These are phyloP conservation scores for Pseudobourletiella spinata DNA, from an alignment of 1,140 invertebrate species.

Conservation along the genomic window DNA sequence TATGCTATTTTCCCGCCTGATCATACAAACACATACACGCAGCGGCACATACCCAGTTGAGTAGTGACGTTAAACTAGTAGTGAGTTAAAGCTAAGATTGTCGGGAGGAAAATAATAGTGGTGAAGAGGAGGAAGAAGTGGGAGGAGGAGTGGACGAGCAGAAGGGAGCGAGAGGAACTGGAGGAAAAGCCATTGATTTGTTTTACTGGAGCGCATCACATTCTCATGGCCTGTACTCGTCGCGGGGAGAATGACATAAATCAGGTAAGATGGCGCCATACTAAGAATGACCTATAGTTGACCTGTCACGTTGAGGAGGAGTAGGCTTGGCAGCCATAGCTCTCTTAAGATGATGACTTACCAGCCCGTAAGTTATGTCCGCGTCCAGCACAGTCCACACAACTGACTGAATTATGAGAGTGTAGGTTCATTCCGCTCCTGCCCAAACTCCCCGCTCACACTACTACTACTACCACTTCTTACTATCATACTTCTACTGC, in stretches of 20 bases:
- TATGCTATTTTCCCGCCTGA: too few species aligned
- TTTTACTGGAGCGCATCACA: conserved; percentile 21
- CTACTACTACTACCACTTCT: too few species aligned
- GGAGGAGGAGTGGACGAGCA: background rate
- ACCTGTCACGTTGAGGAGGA: conserved; percentile 33
- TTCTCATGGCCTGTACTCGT: background rate
- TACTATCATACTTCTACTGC: too few species aligned
- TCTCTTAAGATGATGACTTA: conserved; percentile 11
- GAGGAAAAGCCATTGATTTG: conserved; percentile 20
- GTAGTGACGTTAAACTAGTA: too few species aligned
- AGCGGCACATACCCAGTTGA: too few species aligned
- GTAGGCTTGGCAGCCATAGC: conserved; percentile 22
- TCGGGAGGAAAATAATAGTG: too few species aligned
- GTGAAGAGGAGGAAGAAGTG: background rate
- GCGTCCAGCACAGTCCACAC: background rate
- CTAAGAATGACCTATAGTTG: conserved; percentile 26
- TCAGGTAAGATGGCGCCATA: conserved; percentile 21
- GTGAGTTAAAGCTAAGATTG: too few species aligned
- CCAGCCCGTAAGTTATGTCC: conserved; percentile 2
- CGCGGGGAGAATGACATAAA: conserved; percentile 21
- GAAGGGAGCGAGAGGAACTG: background rate
- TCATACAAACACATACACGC: too few species aligned
- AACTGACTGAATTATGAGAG: conserved; percentile 11
- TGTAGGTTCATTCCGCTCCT: background rate
- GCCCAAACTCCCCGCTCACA: background rate